Conservation (phyloP, 2,888 invertebrate species). For the Hipparchia semele region DNA sequence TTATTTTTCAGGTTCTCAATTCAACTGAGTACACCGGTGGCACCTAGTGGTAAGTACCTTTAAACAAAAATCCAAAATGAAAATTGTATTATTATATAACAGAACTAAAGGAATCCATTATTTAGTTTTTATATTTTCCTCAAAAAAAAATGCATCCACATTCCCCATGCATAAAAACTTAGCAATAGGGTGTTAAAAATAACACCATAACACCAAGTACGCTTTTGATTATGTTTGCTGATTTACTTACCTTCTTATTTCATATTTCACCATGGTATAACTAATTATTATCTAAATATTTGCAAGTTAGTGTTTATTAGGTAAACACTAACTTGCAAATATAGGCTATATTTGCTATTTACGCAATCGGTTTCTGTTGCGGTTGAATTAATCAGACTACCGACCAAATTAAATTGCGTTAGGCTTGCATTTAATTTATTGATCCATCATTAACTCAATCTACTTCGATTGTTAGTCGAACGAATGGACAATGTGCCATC, state of each 20-base stretch:
- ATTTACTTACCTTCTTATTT: background rate
- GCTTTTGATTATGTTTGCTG: background rate
- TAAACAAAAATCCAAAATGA: background rate
- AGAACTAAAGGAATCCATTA: background rate
- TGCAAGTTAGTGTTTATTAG: background rate
- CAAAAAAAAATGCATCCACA: background rate
- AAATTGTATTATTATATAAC: background rate
- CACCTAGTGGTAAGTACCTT: background rate
- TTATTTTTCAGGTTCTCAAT: background rate
- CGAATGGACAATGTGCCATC: background rate
- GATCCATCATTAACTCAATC: constrained; percentile 4
- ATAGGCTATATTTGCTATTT: background rate
- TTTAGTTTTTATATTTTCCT: background rate
- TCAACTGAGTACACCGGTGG: background rate
- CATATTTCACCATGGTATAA: background rate
- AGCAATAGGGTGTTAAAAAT: background rate
- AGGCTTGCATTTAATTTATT: constrained; percentile 10
- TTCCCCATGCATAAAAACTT: background rate
- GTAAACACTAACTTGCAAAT: background rate
- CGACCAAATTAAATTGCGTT: constrained; percentile 11
- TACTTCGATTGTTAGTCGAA: background rate
- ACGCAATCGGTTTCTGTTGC: constrained; percentile 10
- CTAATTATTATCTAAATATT: background rate
- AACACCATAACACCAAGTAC: background rate
- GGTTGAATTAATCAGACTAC: constrained; percentile 10